Base-by-base conservation (phyloP, 2,888 invertebrate genomes). In the Ferdinandea cuprea region DNA sequence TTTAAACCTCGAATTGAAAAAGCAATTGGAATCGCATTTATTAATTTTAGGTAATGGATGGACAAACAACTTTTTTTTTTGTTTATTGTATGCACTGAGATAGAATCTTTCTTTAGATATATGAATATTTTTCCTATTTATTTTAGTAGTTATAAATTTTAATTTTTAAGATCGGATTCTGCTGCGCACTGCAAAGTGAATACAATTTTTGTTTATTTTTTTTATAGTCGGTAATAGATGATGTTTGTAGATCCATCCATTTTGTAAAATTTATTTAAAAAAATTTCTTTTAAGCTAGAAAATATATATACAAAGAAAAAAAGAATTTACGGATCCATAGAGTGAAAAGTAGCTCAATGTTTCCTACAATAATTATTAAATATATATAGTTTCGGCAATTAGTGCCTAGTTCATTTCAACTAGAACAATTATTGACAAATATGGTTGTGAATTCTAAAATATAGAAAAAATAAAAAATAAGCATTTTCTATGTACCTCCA, bases 371-470 rank as follows among this genome's bases (percentile, higher is more conserved):
- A 25, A 3, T 25, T 25, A 2, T 25, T 32, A 35, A 11, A 11
- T 17, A 17, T 21, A 8, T 56, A 35, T 13, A 37, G 8, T 37
- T 37, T 50, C 3, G 25, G 13, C 8, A 28, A 28, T 17, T 28
- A 28, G 17, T 42, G 28, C 17, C 25, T 59, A n/a, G n/a, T 17
- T 28, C n/a, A n/a, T 28, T 30, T 30, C 3, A 61, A 46, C 8
- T 46, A 46, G 30, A 44, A n/a, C 15, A 32, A 44, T 44, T 61
- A n/a, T 59, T 32, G 32, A 56, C 56, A 58, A 58, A 59, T 46
- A 68, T 73, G 79, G 79, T 80, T 80, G 73, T 80, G 73, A 80
- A 48, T 37, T n/a, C n/a, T n/a, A n/a, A n/a, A n/a, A n/a, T n/a
- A n/a, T n/a, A 15, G 37, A 8, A 65, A 35, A 5, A 46, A 17